Base-by-base conservation (phyloP, 2,113 vertebrate species). In the Micromys minutus region DNA sequence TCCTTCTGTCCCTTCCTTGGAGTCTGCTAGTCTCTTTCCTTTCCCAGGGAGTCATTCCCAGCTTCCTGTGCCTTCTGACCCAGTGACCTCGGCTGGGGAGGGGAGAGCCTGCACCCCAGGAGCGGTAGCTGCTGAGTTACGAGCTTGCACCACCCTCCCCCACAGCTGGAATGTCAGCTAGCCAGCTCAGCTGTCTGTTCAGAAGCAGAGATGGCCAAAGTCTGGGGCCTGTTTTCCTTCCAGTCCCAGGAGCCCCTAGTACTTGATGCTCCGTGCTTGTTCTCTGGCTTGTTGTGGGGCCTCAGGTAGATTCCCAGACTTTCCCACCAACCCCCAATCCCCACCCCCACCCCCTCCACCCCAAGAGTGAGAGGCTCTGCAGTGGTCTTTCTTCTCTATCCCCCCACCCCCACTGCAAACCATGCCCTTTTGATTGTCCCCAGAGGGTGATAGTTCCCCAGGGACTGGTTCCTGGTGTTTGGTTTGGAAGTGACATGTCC, bases 11-110 rank as follows among this genome's bases (percentile, higher is more conserved):
- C 63, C 65, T 65, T 83, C 24, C 77, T 69, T 76, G 15, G 36
- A 52, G 72, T 55, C 85, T 55, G 16, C 22, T 6, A 67, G 50
- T 16, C 42, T 21, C 39, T 81, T 10, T 89, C 7, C n/a, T 45
- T 39, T 67, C 94, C 57, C 55, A 29, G 75, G 90, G 50, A 34
- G 34, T 39, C 74, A 22, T 75, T 81, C 83, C 87, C n/a, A 34
- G 67, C 81, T 95, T 96, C 91, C 87, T 97, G 79, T 90, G 71
- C 47, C 86, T 81, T 86, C 93, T 90, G 87, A 96, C 91, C 89
- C n/a, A 45, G 29, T 87, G 91, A 87, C 77, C 93, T 45, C 1
- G 11, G 34, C 80, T 47, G 16, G 22, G 71, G 29, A 50, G 59
- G 84, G 65, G 81, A 69, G 36, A 9, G 61, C 26, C 47, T 39